Evolutionary conservation across 1,140 invertebrate genomes (phyloP), one percentile per base, ranked within the genome.

Genomic region (Papilio xuthus): DNA sequence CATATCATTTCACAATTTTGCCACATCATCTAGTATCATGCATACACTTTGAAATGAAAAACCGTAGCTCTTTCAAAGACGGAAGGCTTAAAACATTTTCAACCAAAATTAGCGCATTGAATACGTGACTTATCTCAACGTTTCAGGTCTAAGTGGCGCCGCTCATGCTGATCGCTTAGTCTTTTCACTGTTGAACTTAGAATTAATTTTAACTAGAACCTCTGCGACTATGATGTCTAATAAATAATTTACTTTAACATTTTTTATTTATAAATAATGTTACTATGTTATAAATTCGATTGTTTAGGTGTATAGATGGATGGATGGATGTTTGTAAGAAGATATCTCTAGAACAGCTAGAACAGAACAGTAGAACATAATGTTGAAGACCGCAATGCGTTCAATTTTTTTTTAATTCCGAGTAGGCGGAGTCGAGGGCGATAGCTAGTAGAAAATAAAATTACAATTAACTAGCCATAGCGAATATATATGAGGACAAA

Each of bases 61-160:
- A 26, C 71, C 71, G 15, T 18, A 75, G 13, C 44, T 32, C 72
- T 75, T 75, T 56, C 15, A 53, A 26, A 53, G 28, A 53, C 60
- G 60, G 44, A 56, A 77, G 74, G 79, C 74, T 75, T 81, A 77
- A 63, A 80, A 69, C 77, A 74, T 79, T 79, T 78, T 82, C 81
- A 82, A 82, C 80, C 81, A 82, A 85, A 86, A 81, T 87, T 85
- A 84, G 79, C 81, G 80, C 83, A 84, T 85, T 87, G 85, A 87
- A 84, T 85, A 85, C 85, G 84, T 85, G 85, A 84, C 84, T 87
- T 87, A 87, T 87, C 86, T 82, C 32, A 32, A 56, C 81, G 78
- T 78, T 75, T 81, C 84, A 83, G 79, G 79, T 82, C 82, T 81
- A 82, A 80, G 74, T 79, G 81, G 32, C 47, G 67, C 20, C 67